Conservation (phyloP, 2,113 vertebrate species). For the Pardalotus punctatus region DNA sequence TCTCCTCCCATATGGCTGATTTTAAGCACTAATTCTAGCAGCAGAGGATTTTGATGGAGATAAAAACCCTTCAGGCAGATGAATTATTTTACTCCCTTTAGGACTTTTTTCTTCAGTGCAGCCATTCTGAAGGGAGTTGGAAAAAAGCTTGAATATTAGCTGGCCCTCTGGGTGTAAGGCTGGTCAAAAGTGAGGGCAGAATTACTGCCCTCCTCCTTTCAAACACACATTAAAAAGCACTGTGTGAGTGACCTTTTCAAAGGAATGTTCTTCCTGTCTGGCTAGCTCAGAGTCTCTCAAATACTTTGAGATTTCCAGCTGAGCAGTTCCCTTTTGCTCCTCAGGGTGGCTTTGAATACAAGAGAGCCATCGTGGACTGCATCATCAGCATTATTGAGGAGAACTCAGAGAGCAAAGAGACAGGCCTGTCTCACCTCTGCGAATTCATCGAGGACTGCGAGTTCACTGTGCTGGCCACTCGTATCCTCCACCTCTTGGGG, state of each 20-base stretch:
- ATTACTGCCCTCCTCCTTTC: not conserved
- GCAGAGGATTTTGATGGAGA: not conserved
- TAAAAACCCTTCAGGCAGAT: not conserved
- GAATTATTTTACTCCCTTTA: not conserved
- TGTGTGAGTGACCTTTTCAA: not conserved
- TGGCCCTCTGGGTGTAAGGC: not conserved
- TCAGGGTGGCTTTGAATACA: slow-evolving; percentile 83
- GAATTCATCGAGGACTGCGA: slow-evolving; percentile 85
- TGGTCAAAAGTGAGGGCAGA: not conserved
- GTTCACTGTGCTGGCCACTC: slow-evolving; percentile 81
- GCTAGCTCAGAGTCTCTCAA: not conserved
- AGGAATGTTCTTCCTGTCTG: not conserved
- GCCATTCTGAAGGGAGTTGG: not conserved
- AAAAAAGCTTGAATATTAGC: not conserved
- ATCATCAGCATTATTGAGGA: slow-evolving; percentile 85
- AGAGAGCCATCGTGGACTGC: slow-evolving; percentile 82
- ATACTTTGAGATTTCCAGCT: not conserved
- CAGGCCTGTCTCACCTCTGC: slow-evolving; percentile 79
- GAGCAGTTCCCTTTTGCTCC: not conserved
- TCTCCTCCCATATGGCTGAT: not conserved
- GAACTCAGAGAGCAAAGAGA: slow-evolving; percentile 82
- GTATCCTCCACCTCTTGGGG: slow-evolving; percentile 81
- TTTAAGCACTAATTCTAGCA: not conserved
- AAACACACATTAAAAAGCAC: not conserved
- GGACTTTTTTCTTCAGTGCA: not conserved